Percentiles rank a stretch among this genome's conserved stretches.
These are phyloP conservation scores for Aphelinus atriplicis DNA, from an alignment of 1,140 invertebrate species.

Conservation along the genomic window DNA sequence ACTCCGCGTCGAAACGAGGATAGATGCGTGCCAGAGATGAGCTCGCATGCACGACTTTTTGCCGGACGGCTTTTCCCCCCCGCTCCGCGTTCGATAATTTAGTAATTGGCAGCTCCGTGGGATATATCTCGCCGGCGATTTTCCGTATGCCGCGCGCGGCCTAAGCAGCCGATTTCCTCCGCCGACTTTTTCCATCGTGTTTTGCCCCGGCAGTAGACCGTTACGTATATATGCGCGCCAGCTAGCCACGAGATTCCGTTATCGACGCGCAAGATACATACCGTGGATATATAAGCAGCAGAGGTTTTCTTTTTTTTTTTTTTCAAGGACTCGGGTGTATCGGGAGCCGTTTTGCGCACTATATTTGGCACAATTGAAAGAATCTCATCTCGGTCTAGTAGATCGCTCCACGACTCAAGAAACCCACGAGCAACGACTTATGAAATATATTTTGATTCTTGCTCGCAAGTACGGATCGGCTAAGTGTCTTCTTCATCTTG, in stretches of 20 bases:
- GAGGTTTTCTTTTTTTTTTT: too few relatives aligned
- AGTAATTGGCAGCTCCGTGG: conserved; percentile 55
- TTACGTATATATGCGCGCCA: background rate
- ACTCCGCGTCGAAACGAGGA: background rate
- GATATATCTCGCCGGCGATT: conserved; percentile 6
- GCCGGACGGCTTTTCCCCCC: conserved; percentile 30
- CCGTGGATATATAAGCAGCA: too few relatives aligned
- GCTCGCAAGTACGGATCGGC: too few relatives aligned
- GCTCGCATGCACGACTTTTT: conserved; percentile 55
- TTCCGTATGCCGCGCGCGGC: background rate
- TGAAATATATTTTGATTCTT: too few relatives aligned
- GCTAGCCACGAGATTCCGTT: background rate
- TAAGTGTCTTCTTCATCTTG: too few relatives aligned
- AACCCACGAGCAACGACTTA: too few relatives aligned
- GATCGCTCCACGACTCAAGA: too few relatives aligned
- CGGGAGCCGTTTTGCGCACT: too few relatives aligned
- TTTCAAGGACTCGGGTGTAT: too few relatives aligned
- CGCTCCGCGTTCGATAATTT: conserved; percentile 58
- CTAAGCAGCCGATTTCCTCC: conserved; percentile 19
- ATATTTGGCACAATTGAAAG: too few relatives aligned
- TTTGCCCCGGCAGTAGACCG: background rate
- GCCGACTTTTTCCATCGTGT: background rate
- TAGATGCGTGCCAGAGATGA: conserved; percentile 34
- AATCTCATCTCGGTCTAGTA: too few relatives aligned
- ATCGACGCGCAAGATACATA: too few relatives aligned